Base-by-base conservation (phyloP, 2,888 invertebrate genomes). In the Patella depressa region DNA sequence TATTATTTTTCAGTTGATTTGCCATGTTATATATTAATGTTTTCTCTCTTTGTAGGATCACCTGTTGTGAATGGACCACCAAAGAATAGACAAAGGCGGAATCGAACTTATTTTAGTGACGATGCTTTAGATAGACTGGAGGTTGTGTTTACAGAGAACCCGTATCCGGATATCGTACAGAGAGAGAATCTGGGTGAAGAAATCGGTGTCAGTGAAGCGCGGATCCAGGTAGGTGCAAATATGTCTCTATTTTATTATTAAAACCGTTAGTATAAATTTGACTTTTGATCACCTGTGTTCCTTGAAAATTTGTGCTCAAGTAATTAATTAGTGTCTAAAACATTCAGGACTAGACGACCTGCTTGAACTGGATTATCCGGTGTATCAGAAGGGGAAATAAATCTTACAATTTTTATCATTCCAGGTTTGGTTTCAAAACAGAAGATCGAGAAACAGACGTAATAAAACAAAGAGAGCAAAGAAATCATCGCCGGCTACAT, bases 51-150 rank as follows among this genome's bases (percentile, higher is more conserved):
- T 65, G 24, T 65, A 65, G 65, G 65, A 12, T 65, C 65, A 65
- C 65, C 65, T 24, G 19, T 65, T 24, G 24, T 19, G 65, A 53
- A 45, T 29, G 72, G 53, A 5, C 72, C 72, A 53, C 72, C 72
- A 12, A 45, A 53, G 45, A 72, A 72, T 34, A 24, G 72, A 45
- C 72, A 53, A 19, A 45, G 72, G 9, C 72, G 72, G 2, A 53
- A 53, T 29, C 72, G 72, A 17, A 72, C 72, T n/a, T 53, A 53
- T 45, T 72, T 72, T 29, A 53, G 53, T 72, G 72, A 72, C 34
- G 72, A 72, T 12, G 45, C 72, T n/a, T 72, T 72, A 72, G 72
- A 45, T 45, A 24, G 53, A n/a, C 9, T 72, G 34, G 72, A 72
- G 15, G 34, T 34, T 14, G 45, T 53, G 11, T 72, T 72, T 15